Base-by-base conservation (phyloP, 2,797 vertebrate genomes). In the Echeneis naucrates region DNA sequence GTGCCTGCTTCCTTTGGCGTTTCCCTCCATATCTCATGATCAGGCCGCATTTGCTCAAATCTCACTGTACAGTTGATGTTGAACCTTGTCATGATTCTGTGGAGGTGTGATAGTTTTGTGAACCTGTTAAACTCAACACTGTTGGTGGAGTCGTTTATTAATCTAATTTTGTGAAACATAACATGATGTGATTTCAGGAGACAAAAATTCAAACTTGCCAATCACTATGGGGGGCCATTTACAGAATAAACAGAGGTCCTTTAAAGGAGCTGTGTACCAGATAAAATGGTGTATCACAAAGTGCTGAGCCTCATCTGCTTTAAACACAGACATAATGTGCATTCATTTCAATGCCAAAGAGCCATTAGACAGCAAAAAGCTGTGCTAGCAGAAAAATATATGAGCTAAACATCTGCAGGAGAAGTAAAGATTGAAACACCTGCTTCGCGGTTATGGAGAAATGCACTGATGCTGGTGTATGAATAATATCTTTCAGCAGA, bases 281-380 rank as follows among this genome's bases (percentile, higher is more conserved):
- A 5, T 65, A 8, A 8, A 33, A 37, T 11, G 13, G 13, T 24
- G 30, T 47, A 3, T 8, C 35, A 1, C 19, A 40, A 14, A 30
- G 6, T 35, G 23, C 27, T 50, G 40, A 57, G 12, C 37, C 30
- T 45, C 30, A 19, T 35, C 17, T 21, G 42, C 33, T 61, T 19
- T 8, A 30, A 21, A 11, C 3, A 4, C 42, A 51, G 48, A 32
- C 33, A 4, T 12, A 45, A 30, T 27, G 23, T 30, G 23, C 32
- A 4, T 2, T 19, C 6, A 9, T 53, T 69, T 58, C 21, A 69
- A 23, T 56, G 56, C 37, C 58, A 53, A 21, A 45, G 51, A 52
- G 19, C 4, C 33, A 32, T 21, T 57, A 7, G n/a, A 47, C 19
- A 7, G 14, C 9, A n/a, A 62, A 50, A 33, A 27, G 44, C 72